Percentiles rank a stretch among this genome's conserved stretches.
These are phyloP conservation scores for Paraplagusia blochii DNA, from an alignment of 2,113 vertebrate species.

Conservation along the genomic window DNA sequence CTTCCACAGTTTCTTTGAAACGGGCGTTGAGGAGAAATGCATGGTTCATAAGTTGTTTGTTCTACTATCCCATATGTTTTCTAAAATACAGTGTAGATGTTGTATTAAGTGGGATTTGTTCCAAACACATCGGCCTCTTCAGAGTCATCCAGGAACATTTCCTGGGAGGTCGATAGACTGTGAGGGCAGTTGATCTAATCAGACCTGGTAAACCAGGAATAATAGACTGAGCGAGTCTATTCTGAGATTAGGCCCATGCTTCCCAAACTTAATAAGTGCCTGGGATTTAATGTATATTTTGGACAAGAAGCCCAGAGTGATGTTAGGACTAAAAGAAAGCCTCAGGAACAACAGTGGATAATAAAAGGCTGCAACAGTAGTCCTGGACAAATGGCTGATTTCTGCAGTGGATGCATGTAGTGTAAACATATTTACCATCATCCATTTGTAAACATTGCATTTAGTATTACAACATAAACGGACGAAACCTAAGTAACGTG, in stretches of 20 bases:
- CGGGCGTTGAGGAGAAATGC: no score
- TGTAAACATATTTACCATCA: neutral
- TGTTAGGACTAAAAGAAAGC: constrained; percentile 34
- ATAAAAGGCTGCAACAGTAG: constrained; percentile 24
- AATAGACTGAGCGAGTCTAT: constrained; percentile 65
- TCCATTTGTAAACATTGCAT: neutral
- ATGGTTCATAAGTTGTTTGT: neutral
- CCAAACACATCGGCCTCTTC: constrained; percentile 13
- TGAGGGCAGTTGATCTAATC: constrained; percentile 70
- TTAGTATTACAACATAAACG: neutral
- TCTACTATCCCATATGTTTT: neutral
- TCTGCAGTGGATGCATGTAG: neutral
- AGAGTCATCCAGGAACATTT: constrained; percentile 26
- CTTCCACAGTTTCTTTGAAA: no score
- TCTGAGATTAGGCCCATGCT: constrained; percentile 51
- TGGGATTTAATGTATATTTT: neutral
- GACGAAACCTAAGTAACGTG: neutral
- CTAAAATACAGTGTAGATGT: neutral
- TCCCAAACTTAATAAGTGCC: constrained; percentile 55
- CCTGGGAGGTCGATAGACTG: constrained; percentile 38
- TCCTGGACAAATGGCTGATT: neutral
- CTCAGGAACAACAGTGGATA: constrained; percentile 6
- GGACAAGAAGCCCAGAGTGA: constrained; percentile 33
- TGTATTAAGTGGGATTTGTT: constrained; percentile 6
- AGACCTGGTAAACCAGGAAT: constrained; percentile 55